Conservation (phyloP, 1,140 invertebrate genomes). For the Ceratina japonica region DNA sequence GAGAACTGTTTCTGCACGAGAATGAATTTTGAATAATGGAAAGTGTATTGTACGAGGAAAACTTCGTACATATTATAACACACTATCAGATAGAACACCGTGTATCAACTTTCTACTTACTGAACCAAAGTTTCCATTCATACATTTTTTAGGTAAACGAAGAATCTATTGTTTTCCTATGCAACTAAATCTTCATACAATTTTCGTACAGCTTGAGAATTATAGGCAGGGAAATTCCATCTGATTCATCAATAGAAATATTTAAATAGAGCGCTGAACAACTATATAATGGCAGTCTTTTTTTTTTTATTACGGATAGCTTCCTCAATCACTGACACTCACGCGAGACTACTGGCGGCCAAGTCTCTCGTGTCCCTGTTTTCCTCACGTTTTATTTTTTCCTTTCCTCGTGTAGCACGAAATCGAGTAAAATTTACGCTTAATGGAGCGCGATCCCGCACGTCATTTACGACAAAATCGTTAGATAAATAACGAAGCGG, state of each 20-base stretch:
- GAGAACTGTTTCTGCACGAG: not conserved
- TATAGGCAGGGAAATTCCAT: too few relatives aligned
- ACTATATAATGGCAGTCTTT: not conserved
- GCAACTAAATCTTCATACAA: too few relatives aligned
- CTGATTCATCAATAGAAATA: constrained; percentile 6
- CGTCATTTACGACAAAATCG: constrained; percentile 11
- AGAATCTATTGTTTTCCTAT: too few relatives aligned
- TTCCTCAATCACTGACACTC: constrained; percentile 13
- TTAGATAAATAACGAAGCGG: constrained; percentile 1
- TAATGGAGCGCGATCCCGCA: constrained; percentile 10
- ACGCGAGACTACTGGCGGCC: not conserved
- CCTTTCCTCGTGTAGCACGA: constrained; percentile 7
- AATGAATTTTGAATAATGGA: not conserved
- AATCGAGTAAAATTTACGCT: constrained; percentile 27
- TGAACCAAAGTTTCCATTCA: too few relatives aligned
- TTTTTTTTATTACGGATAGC: not conserved
- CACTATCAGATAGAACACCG: too few relatives aligned
- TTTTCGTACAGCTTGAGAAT: too few relatives aligned
- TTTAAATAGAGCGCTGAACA: not conserved
- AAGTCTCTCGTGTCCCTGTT: constrained; percentile 7
- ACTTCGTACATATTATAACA: too few relatives aligned
- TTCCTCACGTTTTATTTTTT: constrained; percentile 7
- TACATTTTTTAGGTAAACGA: too few relatives aligned
- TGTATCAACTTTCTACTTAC: too few relatives aligned
- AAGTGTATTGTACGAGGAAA: too few relatives aligned